These are phyloP conservation scores for Brachirus orientalis DNA, from an alignment of 2,113 vertebrate genomes.

Conservation along the genomic window DNA sequence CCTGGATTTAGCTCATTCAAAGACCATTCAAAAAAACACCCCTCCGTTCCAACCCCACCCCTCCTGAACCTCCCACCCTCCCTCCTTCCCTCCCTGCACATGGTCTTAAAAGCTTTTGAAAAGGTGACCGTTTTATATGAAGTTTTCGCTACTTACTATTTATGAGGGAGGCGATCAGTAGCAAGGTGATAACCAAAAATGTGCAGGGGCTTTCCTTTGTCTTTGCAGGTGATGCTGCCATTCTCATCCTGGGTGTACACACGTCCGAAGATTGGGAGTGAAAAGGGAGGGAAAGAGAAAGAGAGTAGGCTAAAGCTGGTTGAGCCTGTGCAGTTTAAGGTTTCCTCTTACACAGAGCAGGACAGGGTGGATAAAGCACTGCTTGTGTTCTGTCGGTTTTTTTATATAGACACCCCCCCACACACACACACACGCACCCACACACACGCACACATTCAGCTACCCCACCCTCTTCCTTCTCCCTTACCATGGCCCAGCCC, in stretches of 20 bases:
- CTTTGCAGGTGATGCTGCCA: constrained; percentile 67
- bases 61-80: constrained; percentile 26
- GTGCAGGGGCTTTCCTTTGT: constrained; percentile 21
- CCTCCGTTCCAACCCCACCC: constrained; percentile 52
- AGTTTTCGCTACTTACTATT: constrained; percentile 54
- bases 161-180: constrained; percentile 44
- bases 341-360: constrained; percentile 73
- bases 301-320: constrained; percentile 41
- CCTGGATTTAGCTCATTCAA: constrained; percentile 50
- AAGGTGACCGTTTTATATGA: not conserved
- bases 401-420: constrained; percentile 59
- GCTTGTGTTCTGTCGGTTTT: constrained; percentile 77
- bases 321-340: constrained; percentile 57
- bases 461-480: constrained; percentile 6
- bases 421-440: not conserved
- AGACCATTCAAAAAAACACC: constrained; percentile 62
- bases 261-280: constrained; percentile 42
- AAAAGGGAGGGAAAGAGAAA: constrained; percentile 46
- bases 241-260: constrained; percentile 55
- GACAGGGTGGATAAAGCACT: constrained; percentile 77
- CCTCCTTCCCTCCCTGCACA: not conserved
- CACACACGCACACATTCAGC: too few relatives aligned
- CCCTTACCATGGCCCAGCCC: constrained; percentile 61
- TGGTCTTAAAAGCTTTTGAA: constrained; percentile 22
- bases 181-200: constrained; percentile 41